Base-by-base conservation (phyloP, 2,888 invertebrate genomes). In the Cetonia aurata region DNA sequence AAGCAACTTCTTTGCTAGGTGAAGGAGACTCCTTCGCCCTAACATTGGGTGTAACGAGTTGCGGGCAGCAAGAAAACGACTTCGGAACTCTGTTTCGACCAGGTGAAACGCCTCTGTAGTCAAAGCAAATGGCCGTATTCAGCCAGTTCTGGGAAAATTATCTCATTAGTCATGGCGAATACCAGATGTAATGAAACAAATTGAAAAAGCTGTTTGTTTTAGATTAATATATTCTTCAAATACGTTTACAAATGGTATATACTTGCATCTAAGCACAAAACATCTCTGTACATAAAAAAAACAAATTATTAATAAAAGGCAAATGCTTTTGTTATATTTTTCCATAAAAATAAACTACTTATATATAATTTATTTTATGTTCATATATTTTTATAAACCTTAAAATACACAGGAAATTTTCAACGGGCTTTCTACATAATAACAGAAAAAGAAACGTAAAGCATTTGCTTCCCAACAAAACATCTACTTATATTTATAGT, bases 171-270 rank as follows among this genome's bases (percentile, higher is more conserved):
- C n/a, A n/a, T n/a, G n/a, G n/a, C n/a, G n/a, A n/a, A n/a, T n/a
- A n/a, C n/a, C n/a, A n/a, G n/a, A n/a, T n/a, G n/a, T n/a, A n/a
- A n/a, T n/a, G n/a, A n/a, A n/a, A n/a, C n/a, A n/a, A n/a, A n/a
- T n/a, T n/a, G n/a, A n/a, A n/a, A 17, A 65, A 41, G 44, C 48
- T 19, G 13, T 56, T 57, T 48, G 65, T 67, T 67, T 71, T 60
- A 69, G 75, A 81, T 78, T 81, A 80, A 79, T 81, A 79, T 81
- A 81, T 79, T 81, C 77, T 82, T 82, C 79, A 80, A 81, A 81
- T 82, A 81, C 79, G 82, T 82, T 83, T 82, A 83, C 81, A 83
- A 81, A 82, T 82, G 79, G 81, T 82, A 81, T 80, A 83, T 82
- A 81, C 77, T 82, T 78, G 79, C 79, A 79, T 79, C 80, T 82